Evolutionary conservation across 1,140 invertebrate species (phyloP).

Genomic region (Saxidomus purpurata): DNA sequence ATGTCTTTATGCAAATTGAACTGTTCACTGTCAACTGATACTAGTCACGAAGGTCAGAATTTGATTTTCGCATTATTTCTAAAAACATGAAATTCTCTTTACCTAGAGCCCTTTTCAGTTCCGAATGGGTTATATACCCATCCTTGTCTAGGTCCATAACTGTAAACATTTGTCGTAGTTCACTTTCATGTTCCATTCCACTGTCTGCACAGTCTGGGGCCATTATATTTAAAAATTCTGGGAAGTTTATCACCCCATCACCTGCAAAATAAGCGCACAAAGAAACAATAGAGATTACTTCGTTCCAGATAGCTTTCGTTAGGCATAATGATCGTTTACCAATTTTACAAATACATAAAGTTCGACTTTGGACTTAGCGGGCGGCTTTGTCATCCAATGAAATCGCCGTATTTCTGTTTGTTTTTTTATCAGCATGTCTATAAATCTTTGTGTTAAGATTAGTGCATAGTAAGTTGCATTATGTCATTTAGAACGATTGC

Average conservation of each 20-base stretch:
- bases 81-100: background rate
- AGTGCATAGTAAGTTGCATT: no score
- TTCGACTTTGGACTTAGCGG: no score
- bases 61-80: background rate
- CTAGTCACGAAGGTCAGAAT: background rate
- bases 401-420: no score
- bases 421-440: no score
- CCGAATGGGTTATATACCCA: conserved; percentile 40
- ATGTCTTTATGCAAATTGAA: background rate
- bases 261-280: conserved; percentile 36
- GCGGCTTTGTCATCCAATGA: no score
- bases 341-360: no score
- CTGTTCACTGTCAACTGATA: background rate
- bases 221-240: conserved; percentile 55
- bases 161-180: conserved; percentile 42
- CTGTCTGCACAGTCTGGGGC: background rate
- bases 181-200: background rate
- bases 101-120: conserved; percentile 56
- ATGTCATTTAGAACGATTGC: no score
- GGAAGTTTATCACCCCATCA: conserved; percentile 53
- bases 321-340: background rate
- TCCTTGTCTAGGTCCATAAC: conserved; percentile 50
- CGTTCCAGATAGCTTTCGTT: background rate
- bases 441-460: no score
- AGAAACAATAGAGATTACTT: background rate